Evolutionary conservation across 2,888 invertebrate species (phyloP).

Genomic region (Synanthedon myopaeformis): DNA sequence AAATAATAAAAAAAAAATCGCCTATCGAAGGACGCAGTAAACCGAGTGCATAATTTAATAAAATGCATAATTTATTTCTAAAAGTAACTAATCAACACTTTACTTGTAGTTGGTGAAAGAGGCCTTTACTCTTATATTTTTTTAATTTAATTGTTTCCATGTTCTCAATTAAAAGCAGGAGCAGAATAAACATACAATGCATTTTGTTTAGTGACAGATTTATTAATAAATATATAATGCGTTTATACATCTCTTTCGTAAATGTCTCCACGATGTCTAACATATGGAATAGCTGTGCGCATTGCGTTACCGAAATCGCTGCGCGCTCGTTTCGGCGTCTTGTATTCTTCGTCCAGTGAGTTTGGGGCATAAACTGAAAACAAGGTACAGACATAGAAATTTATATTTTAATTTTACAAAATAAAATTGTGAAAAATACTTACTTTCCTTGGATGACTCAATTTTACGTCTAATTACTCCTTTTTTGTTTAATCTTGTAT

Average conservation of each 20-base stretch:
- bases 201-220: too few species aligned
- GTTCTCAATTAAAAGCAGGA: too few species aligned
- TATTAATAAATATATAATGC: not conserved
- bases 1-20: too few species aligned
- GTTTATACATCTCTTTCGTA: slow-evolving; percentile 29
- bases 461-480: slow-evolving; percentile 17
- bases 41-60: too few species aligned
- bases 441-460: slow-evolving; percentile 30
- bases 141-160: too few species aligned
- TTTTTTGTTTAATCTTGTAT: slow-evolving; percentile 30
- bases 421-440: slow-evolving; percentile 10
- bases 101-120: too few species aligned
- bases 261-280: slow-evolving; percentile 35
- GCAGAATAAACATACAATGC: too few species aligned
- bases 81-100: too few species aligned
- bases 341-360: slow-evolving; percentile 23
- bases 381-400: slow-evolving; percentile 1
- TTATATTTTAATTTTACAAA: too few species aligned
- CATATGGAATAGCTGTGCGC: slow-evolving; percentile 42
- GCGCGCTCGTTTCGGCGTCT: slow-evolving; percentile 20
- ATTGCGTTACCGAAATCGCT: slow-evolving; percentile 15
- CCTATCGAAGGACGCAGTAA: too few species aligned
- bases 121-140: too few species aligned
- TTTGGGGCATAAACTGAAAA: slow-evolving; percentile 16
- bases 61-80: too few species aligned